phyloP scores from a whole-genome alignment of 1,140 invertebrate genomes.

The Monochamus saltuarius region DNA sequence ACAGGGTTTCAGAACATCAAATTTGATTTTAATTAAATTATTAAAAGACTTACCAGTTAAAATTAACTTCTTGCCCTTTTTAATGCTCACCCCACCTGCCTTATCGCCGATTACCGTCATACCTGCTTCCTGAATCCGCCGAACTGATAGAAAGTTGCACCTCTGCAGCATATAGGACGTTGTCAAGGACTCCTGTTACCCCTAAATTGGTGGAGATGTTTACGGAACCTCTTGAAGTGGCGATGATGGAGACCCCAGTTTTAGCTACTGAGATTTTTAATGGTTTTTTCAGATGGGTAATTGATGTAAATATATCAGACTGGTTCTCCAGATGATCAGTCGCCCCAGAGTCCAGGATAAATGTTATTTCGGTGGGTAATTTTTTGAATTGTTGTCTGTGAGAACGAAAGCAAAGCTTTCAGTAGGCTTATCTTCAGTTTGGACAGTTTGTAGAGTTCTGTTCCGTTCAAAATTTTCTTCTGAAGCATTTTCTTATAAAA shows the following conservation, averaged over 20 bases:
- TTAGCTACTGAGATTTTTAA: conserved; percentile 23
- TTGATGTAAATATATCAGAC: conserved; percentile 10
- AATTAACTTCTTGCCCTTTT: conserved; percentile 32
- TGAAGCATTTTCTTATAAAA: conserved; percentile 19
- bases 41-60: conserved; percentile 41
- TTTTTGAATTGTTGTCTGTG: neutral
- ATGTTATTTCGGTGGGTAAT: conserved; percentile 7
- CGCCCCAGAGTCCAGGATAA: conserved; percentile 24
- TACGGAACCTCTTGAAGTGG: conserved; percentile 12
- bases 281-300: conserved; percentile 6
- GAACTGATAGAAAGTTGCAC: conserved; percentile 45
- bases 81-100: conserved; percentile 36
- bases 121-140: conserved; percentile 40
- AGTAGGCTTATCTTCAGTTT: neutral
- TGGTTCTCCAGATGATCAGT: conserved; percentile 26
- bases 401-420: conserved; percentile 12
- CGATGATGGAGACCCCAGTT: conserved; percentile 4
- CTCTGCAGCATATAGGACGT: conserved; percentile 25
- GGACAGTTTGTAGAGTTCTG: neutral
- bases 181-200: neutral
- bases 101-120: conserved; percentile 38
- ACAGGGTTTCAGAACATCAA: conserved; percentile 1
- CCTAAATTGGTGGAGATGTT: conserved; percentile 21
- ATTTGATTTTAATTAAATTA: conserved; percentile 34
- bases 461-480: neutral